Conservation (phyloP, 1,140 invertebrate genomes). For the Bombus huntii region DNA sequence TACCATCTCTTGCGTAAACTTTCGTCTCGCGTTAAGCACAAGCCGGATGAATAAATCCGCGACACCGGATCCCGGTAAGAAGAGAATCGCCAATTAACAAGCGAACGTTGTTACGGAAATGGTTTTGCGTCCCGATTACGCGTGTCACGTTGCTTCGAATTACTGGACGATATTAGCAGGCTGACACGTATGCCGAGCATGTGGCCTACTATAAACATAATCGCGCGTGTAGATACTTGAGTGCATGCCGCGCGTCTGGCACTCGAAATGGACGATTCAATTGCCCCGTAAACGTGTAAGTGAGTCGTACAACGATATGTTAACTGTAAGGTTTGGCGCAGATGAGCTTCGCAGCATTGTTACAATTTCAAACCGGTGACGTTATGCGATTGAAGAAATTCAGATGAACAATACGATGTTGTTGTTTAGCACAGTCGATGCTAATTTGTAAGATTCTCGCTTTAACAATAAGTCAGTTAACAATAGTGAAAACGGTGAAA, state of each 20-base stretch:
- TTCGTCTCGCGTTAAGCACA: not conserved
- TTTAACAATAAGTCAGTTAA: too few species aligned
- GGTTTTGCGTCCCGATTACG: constrained; percentile 8
- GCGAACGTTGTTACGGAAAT: constrained; percentile 1
- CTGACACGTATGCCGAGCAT: constrained; percentile 3
- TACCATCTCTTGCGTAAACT: not conserved
- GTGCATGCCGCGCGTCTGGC: constrained; percentile 25
- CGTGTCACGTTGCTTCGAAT: constrained; percentile 11
- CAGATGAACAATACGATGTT: not conserved
- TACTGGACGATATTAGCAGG: constrained; percentile 29
- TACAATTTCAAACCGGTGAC: not conserved
- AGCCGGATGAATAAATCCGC: not conserved
- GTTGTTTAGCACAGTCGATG: not conserved
- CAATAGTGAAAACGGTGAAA: too few species aligned
- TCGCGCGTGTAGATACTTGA: constrained; percentile 46
- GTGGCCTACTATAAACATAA: constrained; percentile 54
- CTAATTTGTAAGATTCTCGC: too few species aligned
- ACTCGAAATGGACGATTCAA: constrained; percentile 55
- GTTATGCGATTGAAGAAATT: not conserved
- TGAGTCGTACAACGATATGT: constrained; percentile 11
- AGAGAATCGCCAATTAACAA: constrained; percentile 15
- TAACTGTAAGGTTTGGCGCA: not conserved
- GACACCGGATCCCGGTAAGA: not conserved
- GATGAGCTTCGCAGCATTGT: not conserved
- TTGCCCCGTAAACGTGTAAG: constrained; percentile 31